Percentiles rank a stretch among this genome's conserved stretches.
phyloP scores from a whole-genome alignment of 1,140 invertebrate species.

The Macrostomum lignano region DNA sequence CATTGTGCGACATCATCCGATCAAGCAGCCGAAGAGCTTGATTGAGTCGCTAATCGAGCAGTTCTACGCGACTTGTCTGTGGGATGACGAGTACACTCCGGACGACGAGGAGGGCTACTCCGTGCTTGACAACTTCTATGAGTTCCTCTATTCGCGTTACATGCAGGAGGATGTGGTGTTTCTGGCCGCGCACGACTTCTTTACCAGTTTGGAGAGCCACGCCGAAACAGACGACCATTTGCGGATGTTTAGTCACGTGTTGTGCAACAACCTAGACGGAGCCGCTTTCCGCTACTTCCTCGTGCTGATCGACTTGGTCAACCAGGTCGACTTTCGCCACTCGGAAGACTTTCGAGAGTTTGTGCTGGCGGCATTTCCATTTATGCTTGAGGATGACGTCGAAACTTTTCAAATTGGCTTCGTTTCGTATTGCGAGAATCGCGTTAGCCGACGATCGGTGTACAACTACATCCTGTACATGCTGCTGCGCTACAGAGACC shows the following conservation, averaged over 20 bases:
- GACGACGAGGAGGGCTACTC: constrained; percentile 11
- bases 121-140: constrained; percentile 18
- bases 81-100: constrained; percentile 12
- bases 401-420: constrained; percentile 23
- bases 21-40: constrained; percentile 10
- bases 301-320: constrained; percentile 17
- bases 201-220: constrained; percentile 14
- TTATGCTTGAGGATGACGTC: constrained; percentile 20
- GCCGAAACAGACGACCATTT: constrained; percentile 14
- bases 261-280: constrained; percentile 20
- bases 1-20: constrained; percentile 8
- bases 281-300: constrained; percentile 17
- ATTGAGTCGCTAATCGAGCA: constrained; percentile 15
- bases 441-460: too few species aligned
- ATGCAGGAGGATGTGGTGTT: constrained; percentile 15
- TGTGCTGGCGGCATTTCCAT: constrained; percentile 16
- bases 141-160: constrained; percentile 16
- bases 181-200: constrained; percentile 17
- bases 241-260: constrained; percentile 15
- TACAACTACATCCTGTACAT: too few species aligned
- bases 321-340: constrained; percentile 16
- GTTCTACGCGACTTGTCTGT: constrained; percentile 14
- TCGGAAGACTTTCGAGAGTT: constrained; percentile 21
- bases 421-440: too few species aligned
- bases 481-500: too few species aligned